phyloP scores from a whole-genome alignment of 2,888 invertebrate genomes.

The Exephanes ischioxanthus region DNA sequence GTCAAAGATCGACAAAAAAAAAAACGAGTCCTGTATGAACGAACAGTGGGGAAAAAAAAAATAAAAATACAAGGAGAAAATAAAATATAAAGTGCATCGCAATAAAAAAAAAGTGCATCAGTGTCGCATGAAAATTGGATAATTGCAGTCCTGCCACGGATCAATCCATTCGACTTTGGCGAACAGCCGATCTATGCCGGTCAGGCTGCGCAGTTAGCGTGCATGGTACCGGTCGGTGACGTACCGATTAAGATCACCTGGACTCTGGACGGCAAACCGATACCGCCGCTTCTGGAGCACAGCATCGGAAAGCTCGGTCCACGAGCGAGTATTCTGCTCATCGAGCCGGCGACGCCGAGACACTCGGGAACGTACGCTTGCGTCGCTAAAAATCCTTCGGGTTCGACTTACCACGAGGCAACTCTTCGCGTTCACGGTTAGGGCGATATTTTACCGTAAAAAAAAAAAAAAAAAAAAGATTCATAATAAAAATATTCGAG shows the following conservation, averaged over 20 bases:
- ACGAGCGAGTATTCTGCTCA: slow-evolving; percentile 84
- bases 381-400: slow-evolving; percentile 87
- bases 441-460: slow-evolving; percentile 71
- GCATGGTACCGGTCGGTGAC: slow-evolving; percentile 88
- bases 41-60: neutral
- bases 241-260: slow-evolving; percentile 86
- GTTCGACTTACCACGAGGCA: slow-evolving; percentile 86
- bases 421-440: slow-evolving; percentile 88
- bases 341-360: slow-evolving; percentile 84
- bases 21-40: neutral
- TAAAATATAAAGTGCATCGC: neutral
- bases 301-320: slow-evolving; percentile 81
- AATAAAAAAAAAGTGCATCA: neutral
- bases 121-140: slow-evolving; percentile 21
- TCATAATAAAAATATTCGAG: too few relatives aligned
- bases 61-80: neutral
- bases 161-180: slow-evolving; percentile 93
- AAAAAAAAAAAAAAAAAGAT: neutral
- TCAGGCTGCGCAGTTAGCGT: slow-evolving; percentile 91
- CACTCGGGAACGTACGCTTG: slow-evolving; percentile 88
- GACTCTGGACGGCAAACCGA: slow-evolving; percentile 85
- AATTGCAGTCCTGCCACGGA: slow-evolving; percentile 92
- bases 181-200: slow-evolving; percentile 91
- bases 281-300: slow-evolving; percentile 82
- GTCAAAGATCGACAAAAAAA: neutral